These are phyloP conservation scores for Phallusia fumigata DNA, from an alignment of 23 tunicate species.

Conservation along the genomic window DNA sequence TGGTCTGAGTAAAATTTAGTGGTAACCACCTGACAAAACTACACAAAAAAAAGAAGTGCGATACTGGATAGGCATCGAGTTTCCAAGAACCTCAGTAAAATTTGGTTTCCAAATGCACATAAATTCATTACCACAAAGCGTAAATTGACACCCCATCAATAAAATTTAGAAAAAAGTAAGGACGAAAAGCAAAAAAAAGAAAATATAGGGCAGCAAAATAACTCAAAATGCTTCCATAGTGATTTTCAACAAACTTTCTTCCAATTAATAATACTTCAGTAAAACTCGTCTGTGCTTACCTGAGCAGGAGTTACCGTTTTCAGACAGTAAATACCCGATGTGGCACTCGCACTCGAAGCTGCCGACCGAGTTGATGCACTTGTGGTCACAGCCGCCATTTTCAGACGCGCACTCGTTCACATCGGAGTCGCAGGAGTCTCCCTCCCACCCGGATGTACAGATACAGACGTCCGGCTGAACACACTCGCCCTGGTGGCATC, in stretches of 20 bases:
- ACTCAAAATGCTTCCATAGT: no score
- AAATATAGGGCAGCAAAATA: no score
- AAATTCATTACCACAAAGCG: no score
- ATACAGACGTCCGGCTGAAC: conserved; percentile 16
- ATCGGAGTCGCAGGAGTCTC: not conserved
- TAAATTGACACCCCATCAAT: no score
- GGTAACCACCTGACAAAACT: no score
- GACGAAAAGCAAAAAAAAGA: not conserved
- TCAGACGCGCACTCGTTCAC: conserved; percentile 14
- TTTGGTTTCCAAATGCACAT: no score
- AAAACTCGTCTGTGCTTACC: not conserved
- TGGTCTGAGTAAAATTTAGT: not conserved
- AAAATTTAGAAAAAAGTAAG: not conserved
- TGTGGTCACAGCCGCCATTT: conserved; percentile 25
- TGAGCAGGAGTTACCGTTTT: conserved; percentile 17
- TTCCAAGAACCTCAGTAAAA: no score
- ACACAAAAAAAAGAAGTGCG: no score
- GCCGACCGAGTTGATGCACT: not conserved
- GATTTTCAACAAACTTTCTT: no score
- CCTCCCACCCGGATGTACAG: conserved; percentile 22
- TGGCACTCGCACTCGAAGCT: conserved; percentile 11
- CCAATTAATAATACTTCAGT: no score
- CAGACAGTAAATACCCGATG: conserved; percentile 14
- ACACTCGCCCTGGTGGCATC: conserved; percentile 8
- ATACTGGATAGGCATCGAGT: no score